These are phyloP conservation scores for Lycodopsis pacificus DNA, from an alignment of 2,797 vertebrate genomes.

Conservation along the genomic window DNA sequence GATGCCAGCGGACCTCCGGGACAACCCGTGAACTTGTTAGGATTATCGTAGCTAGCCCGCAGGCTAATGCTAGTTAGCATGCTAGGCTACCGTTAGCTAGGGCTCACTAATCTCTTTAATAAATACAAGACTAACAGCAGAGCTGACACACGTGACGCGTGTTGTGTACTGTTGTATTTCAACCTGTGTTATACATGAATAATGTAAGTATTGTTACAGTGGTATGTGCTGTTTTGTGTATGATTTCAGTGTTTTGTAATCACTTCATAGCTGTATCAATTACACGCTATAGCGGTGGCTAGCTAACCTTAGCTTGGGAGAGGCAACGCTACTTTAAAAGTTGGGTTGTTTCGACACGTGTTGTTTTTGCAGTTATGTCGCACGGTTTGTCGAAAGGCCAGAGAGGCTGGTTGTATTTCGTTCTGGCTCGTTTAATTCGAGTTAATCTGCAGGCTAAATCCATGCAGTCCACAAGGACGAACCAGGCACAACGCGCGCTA, in stretches of 20 bases:
- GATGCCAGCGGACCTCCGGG: constrained; percentile 25
- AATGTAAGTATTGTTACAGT: fast-evolving
- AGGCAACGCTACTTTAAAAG: background rate
- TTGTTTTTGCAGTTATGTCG: no score
- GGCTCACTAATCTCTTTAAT: constrained; percentile 45
- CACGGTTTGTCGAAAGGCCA: fast-evolving
- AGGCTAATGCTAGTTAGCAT: constrained; percentile 58
- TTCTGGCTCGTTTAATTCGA: background rate
- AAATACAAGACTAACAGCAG: background rate
- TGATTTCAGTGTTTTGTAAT: constrained; percentile 42
- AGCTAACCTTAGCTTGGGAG: constrained; percentile 27
- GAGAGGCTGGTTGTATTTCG: background rate
- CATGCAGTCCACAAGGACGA: no score
- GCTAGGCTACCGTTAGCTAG: constrained; percentile 60
- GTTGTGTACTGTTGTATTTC: background rate
- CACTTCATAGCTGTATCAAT: constrained; percentile 42
- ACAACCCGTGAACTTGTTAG: constrained; percentile 53
- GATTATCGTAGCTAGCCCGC: constrained; percentile 56
- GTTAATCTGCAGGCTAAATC: no score
- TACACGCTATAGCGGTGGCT: constrained; percentile 35
- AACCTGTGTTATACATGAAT: fast-evolving
- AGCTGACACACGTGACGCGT: fast-evolving
- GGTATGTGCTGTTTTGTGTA: background rate
- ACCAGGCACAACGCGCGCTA: no score
- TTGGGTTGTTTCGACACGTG: background rate